Evolutionary conservation across 2,797 vertebrate genomes (phyloP), one percentile per base, ranked within the genome.

Genomic region (Etheostoma nigrum): DNA sequence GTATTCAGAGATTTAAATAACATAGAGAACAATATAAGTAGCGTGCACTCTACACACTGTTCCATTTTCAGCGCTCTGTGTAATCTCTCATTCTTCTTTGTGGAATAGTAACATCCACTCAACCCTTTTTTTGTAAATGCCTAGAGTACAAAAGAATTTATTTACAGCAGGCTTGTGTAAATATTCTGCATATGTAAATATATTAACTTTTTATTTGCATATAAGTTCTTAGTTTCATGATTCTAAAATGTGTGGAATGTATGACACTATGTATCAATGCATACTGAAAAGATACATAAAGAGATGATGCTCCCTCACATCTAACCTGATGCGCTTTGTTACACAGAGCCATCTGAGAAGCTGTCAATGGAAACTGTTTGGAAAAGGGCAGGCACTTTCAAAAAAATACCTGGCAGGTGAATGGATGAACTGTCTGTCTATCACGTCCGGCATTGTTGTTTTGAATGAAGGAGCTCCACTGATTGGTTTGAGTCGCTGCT

Each of bases 1-100:
- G 94, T 92, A 88, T 88, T 91, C 82, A 11, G 85, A 88, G 83
- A 90, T 91, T 94, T 93, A 93, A 94, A 92, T 94, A 93, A 92
- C 84, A 90, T 78, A 81, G 75, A 86, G 90, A 89, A 92, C 88
- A 91, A 89, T 88, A 88, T 88, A 40, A 40, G 78, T 63, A 83
- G 79, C 21, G 33, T 73, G 82, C 83, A 67, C 76, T 77, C 70
- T 21, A 80, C 78, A 88, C 81, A 85, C 74, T n/a, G 60, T 72
- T 88, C 69, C 82, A 91, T 86, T 88, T 88, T 81, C 79, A 80
- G 81, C 78, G 74, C 58, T 25, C 40, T 33, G 53, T 82, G 77
- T 76, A 87, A 86, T 89, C 80, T 78, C 60, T 68, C 33, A 83
- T 84, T 92, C 81, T 87, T 90, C 54, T 69, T 25, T 48, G 59